Conservation (phyloP, 2,888 invertebrate species). For the Caenorhabditis sp. region DNA sequence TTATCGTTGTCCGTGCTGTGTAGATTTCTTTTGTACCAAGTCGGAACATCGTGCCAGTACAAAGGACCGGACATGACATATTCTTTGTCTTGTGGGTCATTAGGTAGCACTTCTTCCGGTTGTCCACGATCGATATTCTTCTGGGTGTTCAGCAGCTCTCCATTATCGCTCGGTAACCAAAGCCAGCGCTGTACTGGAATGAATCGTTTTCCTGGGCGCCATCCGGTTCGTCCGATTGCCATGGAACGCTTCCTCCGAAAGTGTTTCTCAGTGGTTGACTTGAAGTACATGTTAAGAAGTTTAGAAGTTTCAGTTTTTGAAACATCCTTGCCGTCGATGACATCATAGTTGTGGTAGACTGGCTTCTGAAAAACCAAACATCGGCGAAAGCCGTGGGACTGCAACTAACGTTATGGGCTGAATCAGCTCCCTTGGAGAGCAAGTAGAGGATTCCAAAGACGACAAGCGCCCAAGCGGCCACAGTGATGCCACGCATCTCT, state of each 20-base stretch:
- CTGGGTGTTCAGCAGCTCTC: neutral
- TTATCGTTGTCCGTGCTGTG: neutral
- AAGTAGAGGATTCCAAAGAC: neutral
- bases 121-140: neutral
- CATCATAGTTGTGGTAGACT: neutral
- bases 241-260: conserved; percentile 66
- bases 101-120: neutral
- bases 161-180: conserved; percentile 1
- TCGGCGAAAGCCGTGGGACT: neutral
- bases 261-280: neutral
- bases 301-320: neutral
- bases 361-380: conserved; percentile 2
- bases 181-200: neutral
- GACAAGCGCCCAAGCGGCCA: neutral
- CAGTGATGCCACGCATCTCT: conserved; percentile 2
- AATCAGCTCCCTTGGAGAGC: neutral
- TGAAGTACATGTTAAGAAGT: neutral
- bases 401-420: neutral
- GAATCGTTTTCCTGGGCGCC: conserved; percentile 70
- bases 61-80: neutral
- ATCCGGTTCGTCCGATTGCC: conserved; percentile 74
- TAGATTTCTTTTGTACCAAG: neutral
- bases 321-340: too few relatives aligned
- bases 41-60: neutral
- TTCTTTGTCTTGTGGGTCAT: neutral